Evolutionary conservation across 2,888 invertebrate genomes (phyloP), one percentile per base, ranked within the genome.

Genomic region (Cistogaster globosa): DNA sequence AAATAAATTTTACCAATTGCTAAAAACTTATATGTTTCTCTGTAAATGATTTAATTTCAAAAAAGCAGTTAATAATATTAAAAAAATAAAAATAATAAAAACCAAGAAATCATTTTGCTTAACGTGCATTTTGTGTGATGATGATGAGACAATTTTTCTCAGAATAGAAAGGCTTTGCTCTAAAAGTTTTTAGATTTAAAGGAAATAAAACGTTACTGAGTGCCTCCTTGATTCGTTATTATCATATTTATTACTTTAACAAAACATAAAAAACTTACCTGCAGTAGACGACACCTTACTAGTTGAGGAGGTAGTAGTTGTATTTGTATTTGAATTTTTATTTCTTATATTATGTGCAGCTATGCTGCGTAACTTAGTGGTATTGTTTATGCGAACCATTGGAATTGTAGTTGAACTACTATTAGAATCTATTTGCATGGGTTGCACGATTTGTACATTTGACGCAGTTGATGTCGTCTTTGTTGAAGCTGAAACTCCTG

Each of bases 351-450:
- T 85, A 75, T 85, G 78, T 51, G 84, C 77, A 72, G 81, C 84
- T 85, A 77, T 78, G 74, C 78, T 84, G 81, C 87, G 86, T 80
- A 87, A 78, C 63, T 76, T 84, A 74, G 87, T 77, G 57, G 86
- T 79, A 72, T 83, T 84, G 51, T 87, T 87, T 81, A 60, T 85
- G 78, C 84, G 87, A 79, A 86, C 86, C 74, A 58, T 71, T 76
- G 86, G 89, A 71, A 86, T 88, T 14, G 88, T 84, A 42, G 80
- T 86, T 68, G 76, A 22, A 77, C 55, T 79, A 67, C 75, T 32
- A 76, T 77, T 86, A 48, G 48, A 75, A 62, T 82, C 87, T 55
- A 88, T 81, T 74, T 89, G 84, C 90, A 91, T 89, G 38, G 91
- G 90, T 53, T 88, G 87, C 77, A 88, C 89, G 36, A 80, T 63